Base-by-base conservation (phyloP, 2,888 invertebrate species). In the Drosophila villosipedis region DNA sequence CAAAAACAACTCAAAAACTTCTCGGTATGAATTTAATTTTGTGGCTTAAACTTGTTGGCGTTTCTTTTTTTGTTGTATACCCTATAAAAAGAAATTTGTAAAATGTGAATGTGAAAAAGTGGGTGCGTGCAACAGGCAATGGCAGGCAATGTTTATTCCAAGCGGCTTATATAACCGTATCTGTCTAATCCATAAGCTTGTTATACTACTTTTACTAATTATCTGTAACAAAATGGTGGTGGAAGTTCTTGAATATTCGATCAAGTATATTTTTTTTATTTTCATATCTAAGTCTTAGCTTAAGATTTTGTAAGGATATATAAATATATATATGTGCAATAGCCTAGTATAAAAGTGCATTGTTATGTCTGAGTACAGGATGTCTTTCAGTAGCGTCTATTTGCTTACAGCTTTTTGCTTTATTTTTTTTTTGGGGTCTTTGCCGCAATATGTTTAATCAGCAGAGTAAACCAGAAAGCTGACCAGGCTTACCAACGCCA, bases 381-480 rank as follows among this genome's bases (percentile, higher is more conserved):
- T 70, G 59, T 68, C 50, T 69, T 16, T 6, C 2, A 19, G 70
- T 59, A 16, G 30, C 33, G 28, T 25, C 30, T 12, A 6, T 16
- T 16, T 3, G 30, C 10, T 59, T 16, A 16, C 35, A 43, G 31
- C 16, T 33, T 41, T 49, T 53, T 57, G 16, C 55, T 60, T 67
- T 60, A 37, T 50, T 59, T 30, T 58, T 47, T 71, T 33, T 58
- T 41, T 71, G 5, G 61, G 61, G 22, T 62, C 71, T 80, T 37
- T 76, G 72, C 65, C 72, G 83, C 83, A 80, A 89, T 89, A 84
- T 86, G 89, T 84, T 82, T 89, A 83, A 83, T 85, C 83, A 89
- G 89, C 79, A 89, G 77, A 71, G 82, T 73, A 68, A 73, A 58
- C 73, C 78, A 57, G 52, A 43, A 31, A 54, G 68, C 65, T 87